Conservation (phyloP, 1,140 invertebrate genomes). For the Leptinotarsa texana region DNA sequence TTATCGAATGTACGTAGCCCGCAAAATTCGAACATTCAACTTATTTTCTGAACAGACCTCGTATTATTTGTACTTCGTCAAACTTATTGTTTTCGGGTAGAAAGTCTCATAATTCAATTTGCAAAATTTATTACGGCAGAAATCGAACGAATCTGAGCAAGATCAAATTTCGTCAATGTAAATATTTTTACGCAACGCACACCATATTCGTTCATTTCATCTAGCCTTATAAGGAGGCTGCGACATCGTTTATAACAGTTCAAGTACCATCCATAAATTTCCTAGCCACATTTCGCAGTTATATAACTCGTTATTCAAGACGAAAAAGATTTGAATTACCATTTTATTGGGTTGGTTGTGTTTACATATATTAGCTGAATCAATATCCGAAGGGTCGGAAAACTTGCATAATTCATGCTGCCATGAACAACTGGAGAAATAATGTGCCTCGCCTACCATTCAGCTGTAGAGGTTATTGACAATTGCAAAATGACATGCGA, state of each 20-base stretch:
- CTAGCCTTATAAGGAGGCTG: background rate
- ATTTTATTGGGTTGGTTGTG: background rate
- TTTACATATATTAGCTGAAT: conserved; percentile 2
- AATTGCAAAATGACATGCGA: too few relatives aligned
- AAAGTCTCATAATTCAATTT: too few relatives aligned
- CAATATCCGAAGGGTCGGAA: background rate
- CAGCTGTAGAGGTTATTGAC: too few relatives aligned
- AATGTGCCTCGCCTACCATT: too few relatives aligned
- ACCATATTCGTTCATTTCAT: background rate
- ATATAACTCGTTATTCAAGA: background rate
- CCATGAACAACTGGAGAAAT: too few relatives aligned
- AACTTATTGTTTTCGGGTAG: too few relatives aligned
- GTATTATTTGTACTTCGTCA: too few relatives aligned
- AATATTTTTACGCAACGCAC: conserved; percentile 2
- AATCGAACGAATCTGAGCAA: too few relatives aligned
- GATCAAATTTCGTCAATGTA: conserved; percentile 4
- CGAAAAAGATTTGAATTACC: background rate
- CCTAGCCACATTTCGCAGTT: background rate
- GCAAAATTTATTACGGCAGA: too few relatives aligned
- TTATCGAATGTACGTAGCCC: too few relatives aligned
- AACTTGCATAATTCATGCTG: background rate
- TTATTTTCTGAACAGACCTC: too few relatives aligned
- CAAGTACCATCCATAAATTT: background rate
- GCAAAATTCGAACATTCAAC: too few relatives aligned
- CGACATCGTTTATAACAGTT: background rate